Evolutionary conservation across 2,797 vertebrate genomes (phyloP), one percentile per base, ranked within the genome.

Genomic region (Bovichtus diacanthus): DNA sequence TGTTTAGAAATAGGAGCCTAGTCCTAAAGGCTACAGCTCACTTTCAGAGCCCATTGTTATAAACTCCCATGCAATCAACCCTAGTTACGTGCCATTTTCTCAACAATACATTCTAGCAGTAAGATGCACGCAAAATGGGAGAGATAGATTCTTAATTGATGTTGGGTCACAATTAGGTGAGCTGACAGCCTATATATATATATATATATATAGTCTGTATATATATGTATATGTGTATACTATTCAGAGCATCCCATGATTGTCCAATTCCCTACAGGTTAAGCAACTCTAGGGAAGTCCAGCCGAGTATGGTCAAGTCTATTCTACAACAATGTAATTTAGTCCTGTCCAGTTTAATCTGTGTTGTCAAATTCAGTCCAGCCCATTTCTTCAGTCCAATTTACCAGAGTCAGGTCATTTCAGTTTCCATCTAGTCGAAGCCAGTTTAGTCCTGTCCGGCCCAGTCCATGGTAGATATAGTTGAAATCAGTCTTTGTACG

Each of bases 341-440:
- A 58, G 21, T 70, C 56, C 76, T 67, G 72, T 77, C 80, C 25
- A 65, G 21, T 81, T 82, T 58, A 54, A 85, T 85, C 53, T 64
- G 68, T 70, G 44, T 58, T 47, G 16, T 76, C 46, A 71, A 43
- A 11, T 72, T 63, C 56, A 73, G 55, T 60, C 36, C 39, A 29
- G 60, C 3, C 61, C 44, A 43, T 77, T 77, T 54, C 43, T 81
- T 81, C 73, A 75, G 51, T 25, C 47, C 78, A 75, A 46, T 85
- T 82, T 68, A 76, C 54, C 21, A 1, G 5, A 65, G 61, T 74
- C 39, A 60, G 72, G 67, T 78, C 1, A 74, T 85, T 76, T 78
- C 70, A 55, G 38, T 51, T n/a, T 71, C 49, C 43, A 64, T 76
- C 59, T 55, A 23, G 63, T 70, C 27, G 1, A 39, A 69, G 27